A percentile compares a stretch with the other conserved stretches of the same genome.
Conservation (phyloP, 2,797 vertebrate genomes). For the Artibeus lituratus region DNA sequence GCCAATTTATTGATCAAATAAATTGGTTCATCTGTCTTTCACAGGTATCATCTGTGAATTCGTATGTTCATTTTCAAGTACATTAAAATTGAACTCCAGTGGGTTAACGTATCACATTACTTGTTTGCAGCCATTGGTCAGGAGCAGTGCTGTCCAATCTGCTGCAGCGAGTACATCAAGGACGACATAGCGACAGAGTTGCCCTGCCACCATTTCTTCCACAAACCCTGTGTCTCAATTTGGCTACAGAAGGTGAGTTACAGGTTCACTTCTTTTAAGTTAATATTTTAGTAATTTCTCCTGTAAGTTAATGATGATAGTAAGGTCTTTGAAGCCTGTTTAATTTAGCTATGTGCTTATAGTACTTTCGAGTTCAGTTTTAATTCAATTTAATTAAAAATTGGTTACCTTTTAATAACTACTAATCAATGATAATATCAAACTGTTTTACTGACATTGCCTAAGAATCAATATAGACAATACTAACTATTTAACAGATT, state of each 20-base stretch:
- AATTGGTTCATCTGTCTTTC: neutral
- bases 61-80: neutral
- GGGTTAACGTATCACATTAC: neutral
- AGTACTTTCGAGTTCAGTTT: neutral
- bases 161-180: slow-evolving; percentile 87
- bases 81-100: neutral
- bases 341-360: neutral
- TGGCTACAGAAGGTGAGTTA: slow-evolving; percentile 87
- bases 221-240: slow-evolving; percentile 85
- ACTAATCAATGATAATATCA: neutral
- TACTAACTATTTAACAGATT: neutral
- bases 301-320: neutral
- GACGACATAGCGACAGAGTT: slow-evolving; percentile 87
- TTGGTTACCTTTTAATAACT: neutral
- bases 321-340: neutral
- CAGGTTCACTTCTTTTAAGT: slow-evolving; percentile 20
- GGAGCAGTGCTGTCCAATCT: slow-evolving; percentile 88
- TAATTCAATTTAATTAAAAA: neutral
- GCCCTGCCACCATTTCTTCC: slow-evolving; percentile 89
- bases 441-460: neutral
- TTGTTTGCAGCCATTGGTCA: slow-evolving; percentile 77
- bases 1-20: neutral
- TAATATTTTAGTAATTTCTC: neutral
- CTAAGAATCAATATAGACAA: neutral
- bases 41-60: neutral